Percentiles rank a stretch among this genome's conserved stretches.
Conservation (phyloP, 2,888 invertebrate species). For the Muscina levida region DNA sequence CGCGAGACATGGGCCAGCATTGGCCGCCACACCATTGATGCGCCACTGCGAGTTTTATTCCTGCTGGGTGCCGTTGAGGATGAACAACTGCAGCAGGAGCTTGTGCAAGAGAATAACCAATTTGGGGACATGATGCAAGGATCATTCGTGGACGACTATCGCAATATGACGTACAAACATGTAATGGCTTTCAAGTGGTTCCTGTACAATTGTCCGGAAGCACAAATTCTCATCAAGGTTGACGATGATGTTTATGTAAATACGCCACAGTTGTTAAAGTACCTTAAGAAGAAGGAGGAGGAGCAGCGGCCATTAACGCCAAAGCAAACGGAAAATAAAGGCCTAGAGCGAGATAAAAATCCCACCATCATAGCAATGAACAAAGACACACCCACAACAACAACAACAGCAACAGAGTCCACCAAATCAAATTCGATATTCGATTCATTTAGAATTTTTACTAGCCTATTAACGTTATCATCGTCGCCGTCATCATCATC, state of each 20-base stretch:
- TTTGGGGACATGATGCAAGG: constrained; percentile 88
- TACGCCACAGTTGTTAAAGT: constrained; percentile 83
- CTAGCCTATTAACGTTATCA: constrained; percentile 12
- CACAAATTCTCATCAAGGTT: constrained; percentile 86
- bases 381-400: constrained; percentile 39
- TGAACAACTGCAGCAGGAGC: constrained; percentile 74
- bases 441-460: constrained; percentile 48
- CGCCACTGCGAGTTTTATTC: constrained; percentile 84
- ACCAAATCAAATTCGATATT: constrained; percentile 48
- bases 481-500: constrained; percentile 10
- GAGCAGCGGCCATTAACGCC: constrained; percentile 45
- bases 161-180: constrained; percentile 92
- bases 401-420: constrained; percentile 36
- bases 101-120: constrained; percentile 82
- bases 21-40: constrained; percentile 70
- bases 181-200: constrained; percentile 91
- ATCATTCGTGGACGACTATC: constrained; percentile 87
- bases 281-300: constrained; percentile 72
- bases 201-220: constrained; percentile 85
- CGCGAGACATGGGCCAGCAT: constrained; percentile 87
- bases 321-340: constrained; percentile 67
- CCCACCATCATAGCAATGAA: constrained; percentile 54
- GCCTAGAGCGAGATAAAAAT: constrained; percentile 53
- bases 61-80: constrained; percentile 83
- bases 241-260: constrained; percentile 91